Conservation (phyloP, 2,888 invertebrate genomes). For the Drosophila gaucha region DNA sequence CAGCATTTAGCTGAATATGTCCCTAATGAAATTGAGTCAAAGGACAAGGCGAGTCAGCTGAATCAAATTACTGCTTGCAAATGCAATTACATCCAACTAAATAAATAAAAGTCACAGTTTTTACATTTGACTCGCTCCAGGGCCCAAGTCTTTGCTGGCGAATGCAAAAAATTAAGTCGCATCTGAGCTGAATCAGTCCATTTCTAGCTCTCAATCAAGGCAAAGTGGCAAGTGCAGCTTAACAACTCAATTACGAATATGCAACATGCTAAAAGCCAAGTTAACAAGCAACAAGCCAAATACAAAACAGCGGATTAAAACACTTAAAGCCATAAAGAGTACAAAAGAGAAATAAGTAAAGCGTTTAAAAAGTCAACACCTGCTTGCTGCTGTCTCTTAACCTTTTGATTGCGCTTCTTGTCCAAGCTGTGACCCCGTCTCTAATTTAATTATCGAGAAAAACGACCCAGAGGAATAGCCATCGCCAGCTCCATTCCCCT, state of each 20-base stretch:
- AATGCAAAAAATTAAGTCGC: slow-evolving; percentile 59
- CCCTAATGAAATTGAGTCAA: slow-evolving; percentile 60
- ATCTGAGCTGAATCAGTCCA: slow-evolving; percentile 20
- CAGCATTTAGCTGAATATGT: slow-evolving; percentile 54
- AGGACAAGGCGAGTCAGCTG: slow-evolving; percentile 41
- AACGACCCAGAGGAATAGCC: slow-evolving; percentile 7
- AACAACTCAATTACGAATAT: slow-evolving; percentile 38
- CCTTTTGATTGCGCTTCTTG: slow-evolving; percentile 15
- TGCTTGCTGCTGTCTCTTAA: slow-evolving; percentile 26
- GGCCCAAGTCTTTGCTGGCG: slow-evolving; percentile 24
- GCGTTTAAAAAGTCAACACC: slow-evolving; percentile 46
- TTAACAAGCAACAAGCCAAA: slow-evolving; percentile 12
- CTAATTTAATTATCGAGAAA: slow-evolving; percentile 66
- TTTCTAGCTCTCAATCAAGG: slow-evolving; percentile 37
- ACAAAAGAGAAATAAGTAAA: slow-evolving; percentile 21
- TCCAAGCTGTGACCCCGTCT: slow-evolving; percentile 7
- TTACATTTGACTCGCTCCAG: slow-evolving; percentile 13
- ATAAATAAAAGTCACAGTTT: slow-evolving; percentile 67
- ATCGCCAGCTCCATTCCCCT: slow-evolving; percentile 3
- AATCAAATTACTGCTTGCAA: slow-evolving; percentile 69
- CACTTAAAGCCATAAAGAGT: slow-evolving; percentile 43
- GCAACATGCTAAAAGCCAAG: slow-evolving; percentile 27
- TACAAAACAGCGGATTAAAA: slow-evolving; percentile 37
- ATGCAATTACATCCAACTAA: slow-evolving; percentile 73
- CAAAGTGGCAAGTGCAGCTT: slow-evolving; percentile 4